Percentiles rank a stretch among this genome's conserved stretches.
Conservation (phyloP, 2,888 invertebrate species). For the Ichneumon xanthorius region DNA sequence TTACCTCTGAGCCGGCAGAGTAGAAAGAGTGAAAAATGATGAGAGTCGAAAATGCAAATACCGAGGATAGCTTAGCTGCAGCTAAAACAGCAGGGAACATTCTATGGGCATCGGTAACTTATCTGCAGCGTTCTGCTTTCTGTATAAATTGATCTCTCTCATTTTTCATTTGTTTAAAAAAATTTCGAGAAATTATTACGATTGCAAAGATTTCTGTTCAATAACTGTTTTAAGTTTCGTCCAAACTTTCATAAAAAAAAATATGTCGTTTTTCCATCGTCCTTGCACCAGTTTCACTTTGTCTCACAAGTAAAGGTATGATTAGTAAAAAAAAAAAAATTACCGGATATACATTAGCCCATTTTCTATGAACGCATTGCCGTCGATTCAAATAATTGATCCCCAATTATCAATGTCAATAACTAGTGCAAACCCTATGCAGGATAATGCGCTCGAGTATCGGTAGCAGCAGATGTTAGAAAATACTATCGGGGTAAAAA, state of each 20-base stretch:
- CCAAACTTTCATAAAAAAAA: background rate
- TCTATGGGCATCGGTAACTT: background rate
- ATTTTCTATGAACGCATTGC: slow-evolving; percentile 3
- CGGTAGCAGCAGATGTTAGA: slow-evolving; percentile 39
- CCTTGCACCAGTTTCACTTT: background rate
- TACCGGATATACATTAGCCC: background rate
- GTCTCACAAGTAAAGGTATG: background rate
- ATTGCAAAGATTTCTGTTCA: background rate
- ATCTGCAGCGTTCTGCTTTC: background rate
- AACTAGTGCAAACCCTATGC: slow-evolving; percentile 8
- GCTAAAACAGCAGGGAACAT: background rate
- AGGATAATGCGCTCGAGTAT: background rate
- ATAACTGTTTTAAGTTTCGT: background rate
- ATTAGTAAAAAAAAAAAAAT: background rate
- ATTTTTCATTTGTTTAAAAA: background rate
- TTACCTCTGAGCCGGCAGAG: background rate
- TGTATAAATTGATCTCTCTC: background rate
- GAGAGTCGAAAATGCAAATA: background rate
- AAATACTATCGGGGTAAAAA: slow-evolving; percentile 10
- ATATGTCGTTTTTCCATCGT: too few relatives aligned
- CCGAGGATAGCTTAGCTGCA: background rate
- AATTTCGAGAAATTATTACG: background rate
- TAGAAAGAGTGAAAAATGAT: background rate
- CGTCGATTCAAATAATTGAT: slow-evolving; percentile 3
- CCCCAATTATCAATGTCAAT: slow-evolving; percentile 7